Conservation (phyloP, 1,140 invertebrate genomes). For the Drosophila subobscura region DNA sequence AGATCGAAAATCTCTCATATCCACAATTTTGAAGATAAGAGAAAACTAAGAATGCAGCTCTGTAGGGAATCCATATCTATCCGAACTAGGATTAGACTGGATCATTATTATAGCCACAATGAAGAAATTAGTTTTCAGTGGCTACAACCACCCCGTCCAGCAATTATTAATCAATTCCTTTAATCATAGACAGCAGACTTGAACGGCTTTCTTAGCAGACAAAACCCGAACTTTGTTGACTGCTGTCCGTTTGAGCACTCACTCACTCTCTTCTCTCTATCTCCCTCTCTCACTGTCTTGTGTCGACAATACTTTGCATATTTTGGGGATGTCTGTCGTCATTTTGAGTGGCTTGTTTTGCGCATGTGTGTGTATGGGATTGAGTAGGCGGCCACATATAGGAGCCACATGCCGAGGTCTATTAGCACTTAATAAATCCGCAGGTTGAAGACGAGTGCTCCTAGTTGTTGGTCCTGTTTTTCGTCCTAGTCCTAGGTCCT, state of each 20-base stretch:
- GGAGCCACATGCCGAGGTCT: constrained; percentile 36
- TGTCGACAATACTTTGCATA: constrained; percentile 68
- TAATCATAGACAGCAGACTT: constrained; percentile 49
- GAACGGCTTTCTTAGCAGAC: constrained; percentile 61
- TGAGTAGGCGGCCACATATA: constrained; percentile 8
- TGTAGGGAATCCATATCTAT: no score
- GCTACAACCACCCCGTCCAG: no score
- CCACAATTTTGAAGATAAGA: no score
- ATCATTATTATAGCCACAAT: no score
- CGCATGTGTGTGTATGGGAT: not conserved
- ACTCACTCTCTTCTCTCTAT: constrained; percentile 12
- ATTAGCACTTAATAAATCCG: constrained; percentile 75
- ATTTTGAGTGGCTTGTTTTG: constrained; percentile 47
- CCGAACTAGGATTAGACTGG: no score
- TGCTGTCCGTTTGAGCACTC: constrained; percentile 23
- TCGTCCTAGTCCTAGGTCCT: not conserved
- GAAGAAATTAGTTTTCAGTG: no score
- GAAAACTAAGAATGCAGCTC: no score
- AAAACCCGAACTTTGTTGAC: constrained; percentile 46
- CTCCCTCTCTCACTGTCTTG: constrained; percentile 38
- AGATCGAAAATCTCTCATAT: no score
- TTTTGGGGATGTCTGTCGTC: constrained; percentile 44
- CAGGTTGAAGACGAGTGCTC: constrained; percentile 39
- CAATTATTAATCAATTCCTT: no score
- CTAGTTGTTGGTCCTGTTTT: constrained; percentile 7